Evolutionary conservation across 2,113 vertebrate species (phyloP).

Genomic region (Pteruthius melanotis): DNA sequence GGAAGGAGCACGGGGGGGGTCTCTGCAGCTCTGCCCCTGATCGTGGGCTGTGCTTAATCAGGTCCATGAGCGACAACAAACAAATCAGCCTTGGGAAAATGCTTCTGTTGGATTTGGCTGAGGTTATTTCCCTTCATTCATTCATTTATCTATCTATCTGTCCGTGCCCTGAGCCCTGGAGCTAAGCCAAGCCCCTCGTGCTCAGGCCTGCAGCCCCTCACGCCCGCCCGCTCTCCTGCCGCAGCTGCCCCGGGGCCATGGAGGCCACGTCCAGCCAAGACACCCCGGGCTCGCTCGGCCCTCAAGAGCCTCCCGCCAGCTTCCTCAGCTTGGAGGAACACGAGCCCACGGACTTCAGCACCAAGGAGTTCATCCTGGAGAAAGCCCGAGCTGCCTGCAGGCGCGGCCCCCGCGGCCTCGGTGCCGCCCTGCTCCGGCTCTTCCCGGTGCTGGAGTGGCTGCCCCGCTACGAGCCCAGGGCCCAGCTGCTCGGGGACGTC

Average conservation of each 20-base stretch:
- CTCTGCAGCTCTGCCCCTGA: neutral
- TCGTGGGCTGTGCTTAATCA: neutral
- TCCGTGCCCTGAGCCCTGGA: neutral
- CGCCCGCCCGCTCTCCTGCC: neutral
- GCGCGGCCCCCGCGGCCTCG: neutral
- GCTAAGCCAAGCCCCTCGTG: neutral
- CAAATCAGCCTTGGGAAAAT: rapidly evolving
- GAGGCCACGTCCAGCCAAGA: neutral
- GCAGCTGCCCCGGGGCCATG: neutral
- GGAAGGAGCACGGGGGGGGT: neutral
- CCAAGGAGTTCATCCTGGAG: constrained; percentile 2
- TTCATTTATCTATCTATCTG: neutral
- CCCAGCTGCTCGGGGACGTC: constrained; percentile 42
- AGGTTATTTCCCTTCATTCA: neutral
- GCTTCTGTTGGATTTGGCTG: neutral
- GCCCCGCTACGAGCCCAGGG: neutral
- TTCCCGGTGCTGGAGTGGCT: constrained; percentile 63
- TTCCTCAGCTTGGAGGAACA: constrained; percentile 38
- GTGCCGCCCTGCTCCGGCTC: neutral
- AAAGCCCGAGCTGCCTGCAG: neutral
- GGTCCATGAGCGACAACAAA: neutral
- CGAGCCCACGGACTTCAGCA: neutral
- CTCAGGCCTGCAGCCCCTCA: neutral
- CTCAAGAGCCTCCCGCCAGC: neutral
- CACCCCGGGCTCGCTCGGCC: rapidly evolving